Conservation (phyloP, 2,888 invertebrate genomes). For the Drosophila trichaetosa region DNA sequence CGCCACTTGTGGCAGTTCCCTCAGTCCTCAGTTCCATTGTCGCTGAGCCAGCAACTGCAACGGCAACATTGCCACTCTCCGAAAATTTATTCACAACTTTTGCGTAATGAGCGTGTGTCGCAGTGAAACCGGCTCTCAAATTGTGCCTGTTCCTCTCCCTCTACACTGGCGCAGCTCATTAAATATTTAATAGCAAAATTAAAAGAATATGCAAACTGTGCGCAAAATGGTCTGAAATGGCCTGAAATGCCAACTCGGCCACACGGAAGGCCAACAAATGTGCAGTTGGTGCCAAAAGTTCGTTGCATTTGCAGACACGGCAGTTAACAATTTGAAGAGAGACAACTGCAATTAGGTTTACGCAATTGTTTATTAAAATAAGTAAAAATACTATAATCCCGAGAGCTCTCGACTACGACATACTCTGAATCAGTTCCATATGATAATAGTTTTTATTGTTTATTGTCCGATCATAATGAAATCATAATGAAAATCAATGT, state of each 20-base stretch:
- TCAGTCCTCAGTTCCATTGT: slow-evolving; percentile 11
- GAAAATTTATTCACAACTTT: slow-evolving; percentile 69
- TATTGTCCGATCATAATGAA: not conserved
- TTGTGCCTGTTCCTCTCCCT: slow-evolving; percentile 37
- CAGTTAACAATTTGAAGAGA: slow-evolving; percentile 32
- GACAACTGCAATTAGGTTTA: slow-evolving; percentile 58
- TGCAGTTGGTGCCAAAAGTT: slow-evolving; percentile 65
- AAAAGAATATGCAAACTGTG: slow-evolving; percentile 75
- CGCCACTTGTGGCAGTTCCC: slow-evolving; percentile 8
- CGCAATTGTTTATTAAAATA: slow-evolving; percentile 66
- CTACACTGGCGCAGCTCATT: slow-evolving; percentile 67
- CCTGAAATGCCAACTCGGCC: slow-evolving; percentile 8
- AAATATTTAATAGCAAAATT: slow-evolving; percentile 78
- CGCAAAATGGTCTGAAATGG: slow-evolving; percentile 54
- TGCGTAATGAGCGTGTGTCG: slow-evolving; percentile 68
- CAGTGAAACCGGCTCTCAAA: slow-evolving; percentile 50
- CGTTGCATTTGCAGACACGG: not conserved
- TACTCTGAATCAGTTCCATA: not conserved
- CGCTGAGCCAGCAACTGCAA: slow-evolving; percentile 34
- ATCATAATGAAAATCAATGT: no score
- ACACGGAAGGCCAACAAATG: slow-evolving; percentile 40
- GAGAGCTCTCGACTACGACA: not conserved
- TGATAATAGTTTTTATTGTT: not conserved
- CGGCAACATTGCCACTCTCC: slow-evolving; percentile 23
- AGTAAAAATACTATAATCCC: not conserved